phyloP scores from a whole-genome alignment of 2,113 vertebrate species.

The Lamprotornis superbus region DNA sequence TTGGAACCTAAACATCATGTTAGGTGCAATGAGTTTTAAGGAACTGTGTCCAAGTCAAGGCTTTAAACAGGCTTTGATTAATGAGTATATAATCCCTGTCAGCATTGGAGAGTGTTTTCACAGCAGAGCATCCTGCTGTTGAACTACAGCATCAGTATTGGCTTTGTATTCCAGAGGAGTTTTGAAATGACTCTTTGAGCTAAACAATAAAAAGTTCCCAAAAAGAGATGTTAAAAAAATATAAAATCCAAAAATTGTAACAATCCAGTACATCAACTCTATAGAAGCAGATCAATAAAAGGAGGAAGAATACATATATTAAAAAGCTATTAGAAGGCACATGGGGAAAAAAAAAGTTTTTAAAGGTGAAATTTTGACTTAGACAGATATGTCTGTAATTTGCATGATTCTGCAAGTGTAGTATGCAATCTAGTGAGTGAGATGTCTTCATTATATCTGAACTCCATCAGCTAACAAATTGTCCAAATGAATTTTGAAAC shows the following conservation, averaged over 20 bases:
- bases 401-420: background rate
- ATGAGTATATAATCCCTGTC: background rate
- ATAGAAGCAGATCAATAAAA: background rate
- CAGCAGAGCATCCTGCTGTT: background rate
- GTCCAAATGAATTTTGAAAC: background rate
- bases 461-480: constrained; percentile 14
- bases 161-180: background rate
- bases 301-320: background rate
- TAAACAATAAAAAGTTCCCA: background rate
- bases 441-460: background rate
- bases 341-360: background rate
- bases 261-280: background rate
- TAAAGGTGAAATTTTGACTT: constrained; percentile 6
- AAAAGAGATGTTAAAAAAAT: background rate
- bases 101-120: background rate
- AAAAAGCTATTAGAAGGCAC: background rate
- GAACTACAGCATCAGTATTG: background rate
- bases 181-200: background rate
- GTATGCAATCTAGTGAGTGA: background rate
- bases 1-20: background rate
- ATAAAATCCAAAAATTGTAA: background rate
- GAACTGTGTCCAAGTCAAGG: background rate
- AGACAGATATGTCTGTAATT: background rate
- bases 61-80: background rate
- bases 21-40: background rate